Evolutionary conservation across 2,797 vertebrate species (phyloP), one percentile per base, ranked within the genome.

Genomic region (Mionectes olivaceus): DNA sequence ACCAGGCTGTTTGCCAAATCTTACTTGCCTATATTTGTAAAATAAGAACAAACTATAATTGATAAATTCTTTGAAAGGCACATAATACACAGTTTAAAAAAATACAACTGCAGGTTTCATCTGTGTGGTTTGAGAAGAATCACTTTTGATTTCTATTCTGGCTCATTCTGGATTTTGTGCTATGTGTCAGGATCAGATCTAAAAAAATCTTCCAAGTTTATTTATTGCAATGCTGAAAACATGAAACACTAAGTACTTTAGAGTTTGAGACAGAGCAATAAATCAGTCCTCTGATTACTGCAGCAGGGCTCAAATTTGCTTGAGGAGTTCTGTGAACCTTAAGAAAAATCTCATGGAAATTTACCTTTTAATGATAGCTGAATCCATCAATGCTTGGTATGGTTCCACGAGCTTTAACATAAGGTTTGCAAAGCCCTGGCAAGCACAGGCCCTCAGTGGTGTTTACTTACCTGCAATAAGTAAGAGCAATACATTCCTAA

Each of bases 261-360:
- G 57, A 60, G 41, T 35, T 67, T 43, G 41, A 59, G 67, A 41
- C 4, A 83, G 70, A 90, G 63, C 33, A 88, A 81, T 67, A 85
- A 71, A 81, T 71, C 35, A 49, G 32, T 63, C 52, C 76, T 88
- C 35, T 49, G 46, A 52, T 76, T 78, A 52, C 39, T 6, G 2
- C 33, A 81, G 7, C 2, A 7, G 57, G 47, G 25, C 17, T 92
- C 23, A 67, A 75, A 80, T 79, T 47, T 79, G 15, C n/a, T 79
- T 35, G 25, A 85, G 70, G 44, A 67, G 21, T 56, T 93, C n/a
- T 53, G 19, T 52, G 49, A 88, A 78, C 39, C 47, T 83, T 39
- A 70, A 69, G 22, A 96, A 89, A 95, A 93, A 80, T 75, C 94
- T 91, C 64, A 93, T 18, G 65, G 70, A 93, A 94, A 87, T 83